Evolutionary conservation across 2,113 vertebrate genomes (phyloP), one percentile per base, ranked within the genome.

Genomic region (Hymenochirus boettgeri): DNA sequence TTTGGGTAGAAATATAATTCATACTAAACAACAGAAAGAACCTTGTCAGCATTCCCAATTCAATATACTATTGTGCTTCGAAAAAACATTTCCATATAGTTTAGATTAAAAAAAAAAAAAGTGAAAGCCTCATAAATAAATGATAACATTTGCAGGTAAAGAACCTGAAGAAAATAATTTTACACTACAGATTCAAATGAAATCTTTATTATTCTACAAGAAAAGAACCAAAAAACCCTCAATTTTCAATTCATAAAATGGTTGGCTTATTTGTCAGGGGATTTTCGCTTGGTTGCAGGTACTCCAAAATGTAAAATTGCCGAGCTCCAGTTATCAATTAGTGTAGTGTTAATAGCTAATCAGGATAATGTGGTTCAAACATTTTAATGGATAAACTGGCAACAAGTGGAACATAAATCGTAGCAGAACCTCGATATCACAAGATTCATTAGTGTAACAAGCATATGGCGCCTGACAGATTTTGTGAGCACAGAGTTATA

Each of bases 61-160:
- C 83, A 90, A 91, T 92, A 89, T 90, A 81, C 90, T 80, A 92
- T 81, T 90, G 81, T 83, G 76, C 85, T 85, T 88, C 87, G 86
- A 89, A 86, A 92, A 89, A 88, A 85, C 72, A 96, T 95, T 95
- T 96, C 89, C 91, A 94, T 95, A 93, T 90, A 92, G 90, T 90
- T 90, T 79, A 91, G 90, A 85, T 85, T 90, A 81, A 84, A 89
- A 77, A 90, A 86, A 75, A 78, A 76, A 89, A 85, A n/a, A n/a
- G n/a, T n/a, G n/a, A n/a, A n/a, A 75, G 79, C 63, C 88, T 92
- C 91, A 97, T 97, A 98, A 95, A 97, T 97, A 95, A 96, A 92
- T 93, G 81, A 93, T 90, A 93, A 92, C 88, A 80, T 79, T 77
- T 82, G 80, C 85, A 90, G 87, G 85, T 82, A 78, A 81, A 86